phyloP scores from a whole-genome alignment of 2,113 vertebrate species.

The Amblyopsis rosae region DNA sequence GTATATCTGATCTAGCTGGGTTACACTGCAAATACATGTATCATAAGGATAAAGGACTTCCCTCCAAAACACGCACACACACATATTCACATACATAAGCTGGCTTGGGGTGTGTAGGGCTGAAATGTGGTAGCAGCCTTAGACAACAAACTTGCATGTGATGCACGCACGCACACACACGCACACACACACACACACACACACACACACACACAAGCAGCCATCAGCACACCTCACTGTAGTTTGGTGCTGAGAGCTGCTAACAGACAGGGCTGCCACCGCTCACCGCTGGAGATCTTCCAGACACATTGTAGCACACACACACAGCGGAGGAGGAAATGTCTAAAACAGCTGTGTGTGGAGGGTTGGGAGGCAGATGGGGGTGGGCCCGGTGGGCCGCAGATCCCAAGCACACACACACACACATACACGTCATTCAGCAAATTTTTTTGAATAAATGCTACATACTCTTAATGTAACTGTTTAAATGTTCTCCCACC shows the following conservation, averaged over 20 bases:
- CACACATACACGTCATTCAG: conserved; percentile 4
- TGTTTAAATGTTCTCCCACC: conserved; percentile 13
- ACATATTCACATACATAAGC: too few species aligned
- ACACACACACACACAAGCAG: conserved; percentile 14
- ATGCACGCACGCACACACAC: neutral
- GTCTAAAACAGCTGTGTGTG: conserved; percentile 67
- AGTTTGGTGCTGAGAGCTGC: conserved; percentile 53
- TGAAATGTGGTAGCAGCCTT: neutral
- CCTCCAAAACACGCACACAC: conserved; percentile 19
- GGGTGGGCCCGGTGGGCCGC: conserved; percentile 12
- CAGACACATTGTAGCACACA: conserved; percentile 42
- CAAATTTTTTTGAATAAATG: too few species aligned
- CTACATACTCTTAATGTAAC: neutral
- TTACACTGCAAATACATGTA: conserved; percentile 51
- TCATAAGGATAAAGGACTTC: conserved; percentile 8
- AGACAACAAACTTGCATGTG: neutral
- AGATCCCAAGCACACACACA: conserved; percentile 32
- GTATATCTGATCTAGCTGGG: neutral
- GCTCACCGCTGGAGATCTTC: conserved; percentile 63
- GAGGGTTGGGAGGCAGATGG: conserved; percentile 30
- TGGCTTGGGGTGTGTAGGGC: neutral
- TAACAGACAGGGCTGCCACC: conserved; percentile 65
- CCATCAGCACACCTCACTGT: conserved; percentile 16
- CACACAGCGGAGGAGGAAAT: conserved; percentile 62
- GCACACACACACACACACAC: conserved; percentile 5